phyloP scores from a whole-genome alignment of 2,797 vertebrate genomes.

The Rhinella marina region DNA sequence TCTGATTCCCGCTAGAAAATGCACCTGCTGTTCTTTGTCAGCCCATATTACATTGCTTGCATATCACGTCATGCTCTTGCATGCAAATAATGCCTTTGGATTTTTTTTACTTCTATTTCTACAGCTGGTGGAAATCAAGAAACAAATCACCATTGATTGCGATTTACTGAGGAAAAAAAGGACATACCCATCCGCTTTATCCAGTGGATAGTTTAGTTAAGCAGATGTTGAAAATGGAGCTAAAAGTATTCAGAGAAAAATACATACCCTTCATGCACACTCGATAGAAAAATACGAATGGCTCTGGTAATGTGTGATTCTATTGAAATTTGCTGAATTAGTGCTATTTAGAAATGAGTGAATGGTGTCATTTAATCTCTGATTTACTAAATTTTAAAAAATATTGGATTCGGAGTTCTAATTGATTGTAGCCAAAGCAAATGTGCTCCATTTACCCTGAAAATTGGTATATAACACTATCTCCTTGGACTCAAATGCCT shows the following conservation, averaged over 20 bases:
- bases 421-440: too few species aligned
- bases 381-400: too few species aligned
- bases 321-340: not conserved
- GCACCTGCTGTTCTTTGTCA: slow-evolving; percentile 55
- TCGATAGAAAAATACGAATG: not conserved
- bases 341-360: not conserved
- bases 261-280: not conserved
- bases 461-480: too few species aligned
- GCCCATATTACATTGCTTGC: slow-evolving; percentile 40
- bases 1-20: slow-evolving; percentile 40
- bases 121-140: slow-evolving; percentile 36
- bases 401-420: too few species aligned
- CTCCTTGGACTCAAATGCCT: too few species aligned
- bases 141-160: slow-evolving; percentile 53
- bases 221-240: slow-evolving; percentile 8
- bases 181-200: not conserved
- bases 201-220: not conserved
- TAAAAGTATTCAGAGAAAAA: not conserved
- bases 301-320: not conserved
- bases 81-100: slow-evolving; percentile 41
- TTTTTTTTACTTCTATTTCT: slow-evolving; percentile 33
- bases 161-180: slow-evolving; percentile 11
- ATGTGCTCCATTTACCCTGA: too few species aligned
- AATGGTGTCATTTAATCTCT: too few species aligned
- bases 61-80: slow-evolving; percentile 24